phyloP scores from a whole-genome alignment of 2,797 vertebrate genomes.

The Falco concolor region DNA sequence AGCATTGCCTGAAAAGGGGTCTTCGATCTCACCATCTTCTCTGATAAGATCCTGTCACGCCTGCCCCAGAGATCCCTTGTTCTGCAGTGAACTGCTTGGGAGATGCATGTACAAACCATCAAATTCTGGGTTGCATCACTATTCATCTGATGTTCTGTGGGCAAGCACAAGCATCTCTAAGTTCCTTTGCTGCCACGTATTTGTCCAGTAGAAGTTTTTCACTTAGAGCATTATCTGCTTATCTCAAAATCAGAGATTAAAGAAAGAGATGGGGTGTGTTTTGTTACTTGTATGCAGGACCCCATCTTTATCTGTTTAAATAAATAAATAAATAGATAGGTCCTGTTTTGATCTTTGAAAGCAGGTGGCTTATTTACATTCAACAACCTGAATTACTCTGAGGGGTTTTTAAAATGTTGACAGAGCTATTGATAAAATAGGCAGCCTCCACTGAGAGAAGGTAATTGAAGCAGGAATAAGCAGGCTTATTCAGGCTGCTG shows the following conservation, averaged over 20 bases:
- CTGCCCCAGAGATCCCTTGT: neutral
- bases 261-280: neutral
- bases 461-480: constrained; percentile 3
- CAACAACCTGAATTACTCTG: neutral
- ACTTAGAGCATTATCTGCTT: neutral
- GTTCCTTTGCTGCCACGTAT: neutral
- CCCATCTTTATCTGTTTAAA: neutral
- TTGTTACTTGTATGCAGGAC: neutral
- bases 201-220: neutral
- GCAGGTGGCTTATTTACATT: constrained; percentile 23
- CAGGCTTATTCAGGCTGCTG: neutral
- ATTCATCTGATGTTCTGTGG: neutral
- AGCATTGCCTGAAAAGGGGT: neutral
- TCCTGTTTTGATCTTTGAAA: neutral
- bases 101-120: neutral
- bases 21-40: neutral
- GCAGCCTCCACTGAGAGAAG: neutral
- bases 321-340: neutral
- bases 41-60: neutral
- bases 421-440: constrained; percentile 23
- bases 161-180: neutral
- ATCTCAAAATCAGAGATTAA: neutral
- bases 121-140: neutral
- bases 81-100: neutral
- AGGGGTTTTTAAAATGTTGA: constrained; percentile 9